Evolutionary conservation across 2,888 invertebrate species (phyloP).

Genomic region (Chymomyza amoena): DNA sequence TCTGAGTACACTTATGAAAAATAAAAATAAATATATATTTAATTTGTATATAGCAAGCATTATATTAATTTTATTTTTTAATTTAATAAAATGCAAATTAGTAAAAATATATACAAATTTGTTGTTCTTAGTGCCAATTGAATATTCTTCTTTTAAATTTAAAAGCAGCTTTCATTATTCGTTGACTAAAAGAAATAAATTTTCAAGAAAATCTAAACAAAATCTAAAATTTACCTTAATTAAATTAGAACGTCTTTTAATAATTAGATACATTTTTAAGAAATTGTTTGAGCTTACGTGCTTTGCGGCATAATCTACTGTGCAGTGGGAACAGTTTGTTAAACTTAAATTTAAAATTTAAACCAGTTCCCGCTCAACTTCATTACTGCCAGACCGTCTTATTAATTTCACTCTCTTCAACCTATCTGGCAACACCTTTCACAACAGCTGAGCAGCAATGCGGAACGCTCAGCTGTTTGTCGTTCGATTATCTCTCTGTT

Average conservation of each 20-base stretch:
- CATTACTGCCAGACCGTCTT: neutral
- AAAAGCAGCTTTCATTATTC: too few relatives aligned
- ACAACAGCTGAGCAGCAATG: neutral
- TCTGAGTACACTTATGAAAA: neutral
- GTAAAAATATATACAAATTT: neutral
- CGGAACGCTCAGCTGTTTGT: neutral
- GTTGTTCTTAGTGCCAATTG: too few relatives aligned
- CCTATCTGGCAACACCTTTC: neutral
- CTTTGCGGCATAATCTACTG: too few relatives aligned
- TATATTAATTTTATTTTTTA: neutral
- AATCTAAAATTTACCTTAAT: too few relatives aligned
- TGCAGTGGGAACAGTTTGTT: too few relatives aligned
- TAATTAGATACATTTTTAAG: too few relatives aligned
- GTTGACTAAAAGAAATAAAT: too few relatives aligned
- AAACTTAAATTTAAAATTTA: neutral
- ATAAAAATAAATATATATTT: neutral
- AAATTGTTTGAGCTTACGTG: too few relatives aligned
- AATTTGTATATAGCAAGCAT: neutral
- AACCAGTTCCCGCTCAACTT: neutral
- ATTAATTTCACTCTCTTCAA: neutral
- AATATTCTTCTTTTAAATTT: too few relatives aligned
- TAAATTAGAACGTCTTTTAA: too few relatives aligned
- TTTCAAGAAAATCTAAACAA: too few relatives aligned
- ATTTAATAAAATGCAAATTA: neutral
- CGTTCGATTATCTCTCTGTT: too few relatives aligned